A percentile compares a stretch with the other conserved stretches of the same genome.
Conservation (phyloP, 2,113 vertebrate species). For the Cygnus atratus region DNA sequence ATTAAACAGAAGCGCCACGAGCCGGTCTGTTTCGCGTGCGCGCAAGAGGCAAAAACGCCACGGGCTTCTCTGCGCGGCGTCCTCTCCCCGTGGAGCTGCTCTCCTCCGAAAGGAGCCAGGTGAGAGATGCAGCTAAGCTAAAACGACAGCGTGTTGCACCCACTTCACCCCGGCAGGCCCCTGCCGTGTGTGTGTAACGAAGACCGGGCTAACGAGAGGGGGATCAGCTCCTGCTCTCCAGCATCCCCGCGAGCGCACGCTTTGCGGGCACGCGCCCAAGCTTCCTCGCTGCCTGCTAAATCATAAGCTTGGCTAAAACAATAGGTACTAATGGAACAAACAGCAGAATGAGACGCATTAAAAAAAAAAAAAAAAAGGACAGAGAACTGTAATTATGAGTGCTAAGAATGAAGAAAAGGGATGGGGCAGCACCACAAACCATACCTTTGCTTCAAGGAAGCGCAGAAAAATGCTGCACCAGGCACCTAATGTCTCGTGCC, state of each 20-base stretch:
- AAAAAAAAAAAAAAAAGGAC: background rate
- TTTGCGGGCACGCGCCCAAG: too few species aligned
- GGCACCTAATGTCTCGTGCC: background rate
- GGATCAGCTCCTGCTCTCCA: too few species aligned
- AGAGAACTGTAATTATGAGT: background rate
- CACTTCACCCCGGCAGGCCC: background rate
- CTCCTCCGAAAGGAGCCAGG: background rate
- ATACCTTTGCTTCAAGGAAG: background rate
- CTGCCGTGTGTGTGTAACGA: too few species aligned
- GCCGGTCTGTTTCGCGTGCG: background rate
- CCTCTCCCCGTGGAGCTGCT: background rate
- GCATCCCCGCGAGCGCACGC: background rate
- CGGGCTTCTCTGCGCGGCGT: background rate
- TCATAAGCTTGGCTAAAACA: background rate
- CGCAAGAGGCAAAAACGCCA: fast-evolving
- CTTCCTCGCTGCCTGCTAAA: background rate
- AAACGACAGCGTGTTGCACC: background rate
- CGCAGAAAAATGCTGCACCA: fast-evolving
- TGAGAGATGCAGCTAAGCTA: background rate
- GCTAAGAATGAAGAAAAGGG: background rate
- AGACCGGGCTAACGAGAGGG: too few species aligned
- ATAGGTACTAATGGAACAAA: background rate
- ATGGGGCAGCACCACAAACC: background rate
- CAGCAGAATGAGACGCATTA: too few species aligned
- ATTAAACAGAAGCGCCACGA: background rate